phyloP scores from a whole-genome alignment of 1,140 invertebrate genomes.

The Harlomillsia oculata region DNA sequence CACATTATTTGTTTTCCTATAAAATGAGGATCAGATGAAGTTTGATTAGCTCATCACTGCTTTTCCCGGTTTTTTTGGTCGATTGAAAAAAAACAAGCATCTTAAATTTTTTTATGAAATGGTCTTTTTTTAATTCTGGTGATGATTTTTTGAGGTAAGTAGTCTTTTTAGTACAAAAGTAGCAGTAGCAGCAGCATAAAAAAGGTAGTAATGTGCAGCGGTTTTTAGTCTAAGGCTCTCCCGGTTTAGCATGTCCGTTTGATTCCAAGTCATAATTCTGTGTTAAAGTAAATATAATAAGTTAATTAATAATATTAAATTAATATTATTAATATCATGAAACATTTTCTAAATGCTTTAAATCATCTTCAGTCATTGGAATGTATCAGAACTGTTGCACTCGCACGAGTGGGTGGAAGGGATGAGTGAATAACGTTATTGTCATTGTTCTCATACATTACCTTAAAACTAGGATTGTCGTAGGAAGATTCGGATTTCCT shows the following conservation, averaged over 20 bases:
- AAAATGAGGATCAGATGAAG: too few relatives aligned
- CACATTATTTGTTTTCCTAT: too few relatives aligned
- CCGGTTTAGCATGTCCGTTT: constrained; percentile 33
- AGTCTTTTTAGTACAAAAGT: too few relatives aligned
- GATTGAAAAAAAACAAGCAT: too few relatives aligned
- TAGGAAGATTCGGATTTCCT: constrained; percentile 58
- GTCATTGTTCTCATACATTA: constrained; percentile 39
- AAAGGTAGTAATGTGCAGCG: too few relatives aligned
- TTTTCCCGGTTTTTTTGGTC: too few relatives aligned
- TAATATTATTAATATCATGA: neutral
- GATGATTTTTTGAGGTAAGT: too few relatives aligned
- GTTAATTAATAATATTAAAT: neutral
- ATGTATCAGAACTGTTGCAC: neutral
- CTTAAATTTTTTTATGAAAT: too few relatives aligned
- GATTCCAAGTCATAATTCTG: constrained; percentile 35
- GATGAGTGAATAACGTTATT: neutral
- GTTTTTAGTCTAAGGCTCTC: constrained; percentile 23
- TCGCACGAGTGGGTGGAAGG: neutral
- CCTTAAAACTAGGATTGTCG: constrained; percentile 88
- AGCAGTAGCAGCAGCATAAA: too few relatives aligned
- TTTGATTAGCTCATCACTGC: too few relatives aligned
- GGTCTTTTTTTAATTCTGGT: too few relatives aligned
- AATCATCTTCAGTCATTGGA: neutral
- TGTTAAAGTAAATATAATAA: neutral
- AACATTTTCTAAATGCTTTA: neutral